A percentile compares a stretch with the other conserved stretches of the same genome.
These are phyloP conservation scores for Nasua narica DNA, from an alignment of 2,797 vertebrate species.

Conservation along the genomic window DNA sequence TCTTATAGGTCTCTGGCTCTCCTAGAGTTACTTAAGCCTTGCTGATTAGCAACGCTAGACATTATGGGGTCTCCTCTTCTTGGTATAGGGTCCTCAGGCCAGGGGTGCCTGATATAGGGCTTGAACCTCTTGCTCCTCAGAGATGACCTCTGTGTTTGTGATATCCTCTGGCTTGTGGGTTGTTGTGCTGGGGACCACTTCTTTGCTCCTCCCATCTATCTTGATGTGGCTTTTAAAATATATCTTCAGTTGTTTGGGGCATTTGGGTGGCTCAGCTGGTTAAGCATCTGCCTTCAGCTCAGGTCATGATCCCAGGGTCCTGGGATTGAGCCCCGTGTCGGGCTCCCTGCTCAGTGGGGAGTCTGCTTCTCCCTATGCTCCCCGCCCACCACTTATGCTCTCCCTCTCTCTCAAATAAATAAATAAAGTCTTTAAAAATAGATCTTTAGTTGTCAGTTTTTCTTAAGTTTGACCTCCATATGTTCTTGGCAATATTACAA, in stretches of 20 bases:
- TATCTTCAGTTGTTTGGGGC: not conserved
- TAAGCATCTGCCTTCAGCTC: not conserved
- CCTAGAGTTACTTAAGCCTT: not conserved
- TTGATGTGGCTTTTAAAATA: not conserved
- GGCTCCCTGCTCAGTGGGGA: not conserved
- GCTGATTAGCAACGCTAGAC: not conserved
- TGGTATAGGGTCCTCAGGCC: not conserved
- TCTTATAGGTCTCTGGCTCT: not conserved
- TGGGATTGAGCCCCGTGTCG: fast-evolving
- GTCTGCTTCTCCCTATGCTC: not conserved
- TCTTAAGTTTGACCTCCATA: not conserved
- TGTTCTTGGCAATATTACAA: not conserved
- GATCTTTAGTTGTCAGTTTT: not conserved
- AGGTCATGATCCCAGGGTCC: not conserved
- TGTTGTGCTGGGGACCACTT: not conserved
- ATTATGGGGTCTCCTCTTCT: not conserved
- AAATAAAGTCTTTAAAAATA: not conserved
- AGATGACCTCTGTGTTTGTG: not conserved
- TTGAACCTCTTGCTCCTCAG: not conserved
- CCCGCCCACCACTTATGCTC: not conserved
- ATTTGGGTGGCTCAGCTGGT: not conserved
- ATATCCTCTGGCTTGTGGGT: not conserved
- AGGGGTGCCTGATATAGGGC: not conserved
- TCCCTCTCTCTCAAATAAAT: not conserved
- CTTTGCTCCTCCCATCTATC: not conserved